A percentile compares a stretch with the other conserved stretches of the same genome.
These are phyloP conservation scores for Phenacoccus solenopsis DNA, from an alignment of 1,140 invertebrate genomes.

Conservation along the genomic window DNA sequence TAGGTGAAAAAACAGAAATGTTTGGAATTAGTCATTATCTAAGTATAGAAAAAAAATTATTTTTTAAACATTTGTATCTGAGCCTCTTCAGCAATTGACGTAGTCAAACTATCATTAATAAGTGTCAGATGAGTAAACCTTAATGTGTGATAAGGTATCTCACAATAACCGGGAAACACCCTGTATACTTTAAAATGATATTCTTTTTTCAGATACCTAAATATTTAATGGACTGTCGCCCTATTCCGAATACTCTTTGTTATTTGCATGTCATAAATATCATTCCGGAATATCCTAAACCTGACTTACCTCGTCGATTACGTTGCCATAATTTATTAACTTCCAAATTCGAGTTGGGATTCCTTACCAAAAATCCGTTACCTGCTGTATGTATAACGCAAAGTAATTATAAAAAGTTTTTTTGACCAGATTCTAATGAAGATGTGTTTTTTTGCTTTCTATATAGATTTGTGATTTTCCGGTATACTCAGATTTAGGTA, in stretches of 20 bases:
- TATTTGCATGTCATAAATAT: conserved; percentile 31
- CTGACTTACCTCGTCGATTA: conserved; percentile 17
- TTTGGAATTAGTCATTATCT: too few species aligned
- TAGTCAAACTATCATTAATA: too few species aligned
- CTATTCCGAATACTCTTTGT: conserved; percentile 18
- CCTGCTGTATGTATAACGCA: conserved; percentile 10
- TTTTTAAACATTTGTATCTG: too few species aligned
- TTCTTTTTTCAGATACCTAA: conserved; percentile 14
- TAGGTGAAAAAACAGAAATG: too few species aligned
- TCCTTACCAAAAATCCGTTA: conserved; percentile 20
- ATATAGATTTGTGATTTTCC: background rate
- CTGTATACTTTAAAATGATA: too few species aligned
- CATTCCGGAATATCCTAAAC: conserved; percentile 25
- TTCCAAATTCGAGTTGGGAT: conserved; percentile 16
- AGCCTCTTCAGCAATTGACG: too few species aligned
- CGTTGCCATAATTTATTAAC: conserved; percentile 12
- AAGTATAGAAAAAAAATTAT: too few species aligned
- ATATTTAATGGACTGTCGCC: conserved; percentile 8
- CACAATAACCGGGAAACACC: too few species aligned
- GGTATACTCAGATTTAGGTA: background rate
- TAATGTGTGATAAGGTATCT: too few species aligned
- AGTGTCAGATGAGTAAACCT: too few species aligned
- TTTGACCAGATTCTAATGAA: background rate
- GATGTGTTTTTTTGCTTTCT: background rate
- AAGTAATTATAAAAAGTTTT: background rate